Evolutionary conservation across 2,113 vertebrate species (phyloP), one percentile per base, ranked within the genome.

Genomic region (Donacobius atricapilla): DNA sequence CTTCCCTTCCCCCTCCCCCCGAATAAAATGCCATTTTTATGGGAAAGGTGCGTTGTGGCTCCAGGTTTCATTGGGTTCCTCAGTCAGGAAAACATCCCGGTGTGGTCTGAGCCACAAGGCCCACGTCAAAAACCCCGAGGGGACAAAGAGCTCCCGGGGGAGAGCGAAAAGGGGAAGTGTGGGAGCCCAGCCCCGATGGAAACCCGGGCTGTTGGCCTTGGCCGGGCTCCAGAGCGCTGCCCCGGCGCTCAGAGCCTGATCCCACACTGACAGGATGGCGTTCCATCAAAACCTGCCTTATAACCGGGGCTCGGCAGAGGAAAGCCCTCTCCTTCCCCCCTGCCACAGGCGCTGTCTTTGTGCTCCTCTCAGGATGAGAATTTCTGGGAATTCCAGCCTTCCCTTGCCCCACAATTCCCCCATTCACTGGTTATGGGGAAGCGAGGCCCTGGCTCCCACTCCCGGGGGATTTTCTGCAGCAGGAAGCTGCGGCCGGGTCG

Each of bases 391-490:
- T 95, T 95, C 94, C 90, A 42, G n/a, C n/a, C 44, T 39, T 6
- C 69, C 51, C 40, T 73, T 11, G 25, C 53, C 75, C 77, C 88
- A 63, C 25, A 56, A 33, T 63, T 66, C 89, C 85, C 61, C 60
- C n/a, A 70, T 83, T 95, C 89, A 92, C 53, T 4, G 13, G 13
- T 50, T 64, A 84, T 76, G 72, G 66, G 42, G 94, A 94, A 97
- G 95, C 87, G 30, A 71, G n/a, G 83, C 61, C 50, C 17, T 35
- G 0, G 5, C 57, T 83, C 28, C 1, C 51, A 72, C 89, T 96
- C 96, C 95, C 11, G 23, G 83, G 97, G 95, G 95, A 63, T 96
- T 97, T 97, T 96, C 80, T 87, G 15, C 78, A 96, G 40, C 40
- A 40, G 40, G 40, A n/a, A n/a, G n/a, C n/a, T n/a, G n/a, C n/a